phyloP scores from a whole-genome alignment of 2,888 invertebrate species.

The Xestia sexstrigata region DNA sequence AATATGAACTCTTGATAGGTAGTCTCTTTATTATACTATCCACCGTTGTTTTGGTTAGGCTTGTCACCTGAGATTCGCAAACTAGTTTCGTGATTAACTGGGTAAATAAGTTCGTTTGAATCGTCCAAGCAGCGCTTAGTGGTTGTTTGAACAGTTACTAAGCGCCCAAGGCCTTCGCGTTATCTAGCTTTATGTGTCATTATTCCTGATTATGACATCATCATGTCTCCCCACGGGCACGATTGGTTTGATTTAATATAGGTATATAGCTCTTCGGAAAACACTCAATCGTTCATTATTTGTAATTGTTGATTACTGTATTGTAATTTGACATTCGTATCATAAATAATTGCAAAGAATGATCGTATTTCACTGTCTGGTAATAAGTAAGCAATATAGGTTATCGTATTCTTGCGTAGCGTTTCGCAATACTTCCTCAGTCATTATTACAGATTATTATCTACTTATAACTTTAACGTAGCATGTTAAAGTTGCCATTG shows the following conservation, averaged over 20 bases:
- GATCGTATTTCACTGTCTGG: constrained; percentile 43
- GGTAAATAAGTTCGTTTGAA: constrained; percentile 43
- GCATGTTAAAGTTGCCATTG: constrained; percentile 10
- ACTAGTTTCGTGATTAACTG: constrained; percentile 42
- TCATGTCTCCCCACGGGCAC: constrained; percentile 44
- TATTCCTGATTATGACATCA: constrained; percentile 72
- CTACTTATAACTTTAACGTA: no score
- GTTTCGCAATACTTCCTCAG: constrained; percentile 29
- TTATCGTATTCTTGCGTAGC: constrained; percentile 50
- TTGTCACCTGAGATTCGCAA: constrained; percentile 39
- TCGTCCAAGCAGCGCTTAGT: constrained; percentile 56
- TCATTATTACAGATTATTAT: neutral
- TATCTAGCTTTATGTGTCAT: constrained; percentile 74
- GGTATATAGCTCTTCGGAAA: constrained; percentile 8
- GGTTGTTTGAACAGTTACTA: constrained; percentile 70
- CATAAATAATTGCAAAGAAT: constrained; percentile 31
- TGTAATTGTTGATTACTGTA: constrained; percentile 7
- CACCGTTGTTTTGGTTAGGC: constrained; percentile 11
- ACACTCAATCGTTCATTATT: constrained; percentile 19
- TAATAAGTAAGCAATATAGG: constrained; percentile 51
- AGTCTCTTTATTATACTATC: constrained; percentile 7
- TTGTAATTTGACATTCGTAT: constrained; percentile 13
- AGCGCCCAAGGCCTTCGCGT: constrained; percentile 71
- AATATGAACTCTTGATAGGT: constrained; percentile 26
- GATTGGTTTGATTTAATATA: constrained; percentile 41